Evolutionary conservation across 2,888 invertebrate species (phyloP).

Genomic region (Aethes cnicana): DNA sequence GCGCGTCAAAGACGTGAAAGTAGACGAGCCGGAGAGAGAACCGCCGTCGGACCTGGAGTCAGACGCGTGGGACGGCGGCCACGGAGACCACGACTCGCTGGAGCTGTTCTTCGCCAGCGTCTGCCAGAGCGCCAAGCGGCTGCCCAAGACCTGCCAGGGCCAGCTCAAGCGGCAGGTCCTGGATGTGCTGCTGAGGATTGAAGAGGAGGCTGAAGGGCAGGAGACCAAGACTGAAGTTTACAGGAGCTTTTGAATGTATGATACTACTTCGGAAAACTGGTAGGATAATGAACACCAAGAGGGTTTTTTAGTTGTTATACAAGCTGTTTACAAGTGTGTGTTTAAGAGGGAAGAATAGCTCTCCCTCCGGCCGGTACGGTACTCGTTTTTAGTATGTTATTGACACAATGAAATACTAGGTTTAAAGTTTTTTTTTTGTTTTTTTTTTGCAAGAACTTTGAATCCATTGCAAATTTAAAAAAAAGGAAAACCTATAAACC

Average conservation of each 20-base stretch:
- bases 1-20: conserved; percentile 48
- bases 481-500: too few species aligned
- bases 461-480: too few species aligned
- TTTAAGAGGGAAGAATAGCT: too few species aligned
- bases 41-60: conserved; percentile 54
- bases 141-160: conserved; percentile 57
- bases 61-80: conserved; percentile 51
- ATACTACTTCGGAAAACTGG: background rate
- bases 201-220: conserved; percentile 60
- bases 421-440: too few species aligned
- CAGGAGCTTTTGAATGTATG: conserved; percentile 2
- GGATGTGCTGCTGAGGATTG: conserved; percentile 61
- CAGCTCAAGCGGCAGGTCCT: conserved; percentile 62
- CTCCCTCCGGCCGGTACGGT: too few species aligned
- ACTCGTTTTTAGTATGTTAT: too few species aligned
- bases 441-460: too few species aligned
- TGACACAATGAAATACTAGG: too few species aligned
- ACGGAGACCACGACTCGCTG: conserved; percentile 54
- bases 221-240: conserved; percentile 36
- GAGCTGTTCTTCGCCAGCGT: conserved; percentile 76
- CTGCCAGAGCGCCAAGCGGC: conserved; percentile 66
- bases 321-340: too few species aligned
- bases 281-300: background rate
- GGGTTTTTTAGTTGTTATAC: too few species aligned
- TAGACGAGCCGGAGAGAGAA: conserved; percentile 50